Percentiles rank a stretch among this genome's conserved stretches.
These are phyloP conservation scores for Portunus trituberculatus DNA, from an alignment of 1,140 invertebrate species.

Conservation along the genomic window DNA sequence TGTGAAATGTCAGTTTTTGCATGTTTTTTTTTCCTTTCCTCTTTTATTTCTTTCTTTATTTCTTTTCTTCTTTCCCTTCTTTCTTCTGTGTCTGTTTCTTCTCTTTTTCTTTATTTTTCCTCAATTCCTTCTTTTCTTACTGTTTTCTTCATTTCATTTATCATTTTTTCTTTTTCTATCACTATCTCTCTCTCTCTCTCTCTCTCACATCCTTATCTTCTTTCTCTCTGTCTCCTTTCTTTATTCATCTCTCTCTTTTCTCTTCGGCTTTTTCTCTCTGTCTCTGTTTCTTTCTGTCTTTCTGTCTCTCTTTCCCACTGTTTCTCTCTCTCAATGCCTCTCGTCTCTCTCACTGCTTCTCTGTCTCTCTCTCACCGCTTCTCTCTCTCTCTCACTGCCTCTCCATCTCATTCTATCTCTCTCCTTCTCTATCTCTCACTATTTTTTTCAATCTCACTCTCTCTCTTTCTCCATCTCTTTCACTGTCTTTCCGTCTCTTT, in stretches of 20 bases:
- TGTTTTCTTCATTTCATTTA: not conserved
- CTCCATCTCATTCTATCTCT: too few relatives aligned
- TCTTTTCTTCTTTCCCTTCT: not conserved
- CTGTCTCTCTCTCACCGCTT: not conserved
- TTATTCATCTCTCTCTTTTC: not conserved
- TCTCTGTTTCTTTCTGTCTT: not conserved
- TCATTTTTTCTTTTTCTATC: not conserved
- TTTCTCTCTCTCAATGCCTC: too few relatives aligned
- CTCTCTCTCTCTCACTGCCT: too few relatives aligned
- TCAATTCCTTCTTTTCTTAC: not conserved
- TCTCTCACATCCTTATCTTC: not conserved
- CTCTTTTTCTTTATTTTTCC: not conserved
- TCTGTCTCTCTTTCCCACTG: not conserved
- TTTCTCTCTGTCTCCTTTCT: not conserved
- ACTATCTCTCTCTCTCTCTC: not conserved
- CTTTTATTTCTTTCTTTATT: not conserved
- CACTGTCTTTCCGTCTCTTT: not conserved
- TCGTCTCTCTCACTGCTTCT: too few relatives aligned
- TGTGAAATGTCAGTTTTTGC: too few relatives aligned
- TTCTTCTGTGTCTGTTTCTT: not conserved
- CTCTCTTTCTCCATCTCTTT: not conserved
- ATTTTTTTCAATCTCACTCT: not conserved
- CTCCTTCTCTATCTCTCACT: not conserved
- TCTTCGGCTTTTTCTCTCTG: not conserved
- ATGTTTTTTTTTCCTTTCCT: not conserved